Conservation (phyloP, 1,140 invertebrate species). For the Pogonognathellus flavescens region DNA sequence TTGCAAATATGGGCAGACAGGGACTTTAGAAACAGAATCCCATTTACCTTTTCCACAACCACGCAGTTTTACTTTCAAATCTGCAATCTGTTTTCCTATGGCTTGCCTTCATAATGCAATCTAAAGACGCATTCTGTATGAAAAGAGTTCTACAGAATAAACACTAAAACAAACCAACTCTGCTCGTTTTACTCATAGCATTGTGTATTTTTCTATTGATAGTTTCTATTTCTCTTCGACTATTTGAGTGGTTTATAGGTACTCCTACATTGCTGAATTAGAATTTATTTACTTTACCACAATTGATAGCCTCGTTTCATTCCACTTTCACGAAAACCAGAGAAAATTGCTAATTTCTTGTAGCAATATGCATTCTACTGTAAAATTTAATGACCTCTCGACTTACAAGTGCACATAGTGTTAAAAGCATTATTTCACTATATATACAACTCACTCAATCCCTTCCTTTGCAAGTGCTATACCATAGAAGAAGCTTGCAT, state of each 20-base stretch:
- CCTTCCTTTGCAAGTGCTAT: too few relatives aligned
- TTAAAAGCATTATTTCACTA: too few relatives aligned
- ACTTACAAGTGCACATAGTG: neutral
- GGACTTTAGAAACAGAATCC: slow-evolving; percentile 41
- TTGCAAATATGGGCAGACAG: slow-evolving; percentile 38
- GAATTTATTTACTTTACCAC: too few relatives aligned
- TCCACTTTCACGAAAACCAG: too few relatives aligned
- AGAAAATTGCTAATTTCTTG: neutral
- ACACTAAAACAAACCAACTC: slow-evolving; percentile 19
- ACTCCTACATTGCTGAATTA: too few relatives aligned
- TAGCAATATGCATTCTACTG: neutral
- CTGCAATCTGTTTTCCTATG: slow-evolving; percentile 34
- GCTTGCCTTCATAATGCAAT: slow-evolving; percentile 19
- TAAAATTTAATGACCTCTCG: slow-evolving; percentile 7
- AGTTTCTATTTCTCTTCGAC: neutral
- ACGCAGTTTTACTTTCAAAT: slow-evolving; percentile 41
- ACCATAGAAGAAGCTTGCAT: too few relatives aligned
- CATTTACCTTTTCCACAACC: slow-evolving; percentile 33
- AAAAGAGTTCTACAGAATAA: neutral
- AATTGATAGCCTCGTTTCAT: too few relatives aligned
- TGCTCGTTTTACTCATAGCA: neutral
- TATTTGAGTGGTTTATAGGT: too few relatives aligned
- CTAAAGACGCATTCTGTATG: neutral
- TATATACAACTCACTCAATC: too few relatives aligned
- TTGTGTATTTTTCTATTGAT: slow-evolving; percentile 1